A percentile compares a stretch with the other conserved stretches of the same genome.
Conservation (phyloP, 2,888 invertebrate genomes). For the Agapetus fuscipes region DNA sequence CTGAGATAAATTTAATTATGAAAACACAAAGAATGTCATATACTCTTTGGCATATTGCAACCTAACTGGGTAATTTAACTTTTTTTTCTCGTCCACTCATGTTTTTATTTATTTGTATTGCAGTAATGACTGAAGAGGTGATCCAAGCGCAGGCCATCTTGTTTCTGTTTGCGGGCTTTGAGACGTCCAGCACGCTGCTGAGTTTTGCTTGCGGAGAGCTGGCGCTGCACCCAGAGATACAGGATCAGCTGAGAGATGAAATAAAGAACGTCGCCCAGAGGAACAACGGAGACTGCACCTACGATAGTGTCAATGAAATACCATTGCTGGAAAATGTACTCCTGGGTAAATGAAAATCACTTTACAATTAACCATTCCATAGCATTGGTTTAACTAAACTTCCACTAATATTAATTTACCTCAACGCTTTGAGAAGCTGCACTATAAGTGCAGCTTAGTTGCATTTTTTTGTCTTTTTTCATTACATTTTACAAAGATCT, state of each 20-base stretch:
- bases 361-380: slow-evolving; percentile 9
- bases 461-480: too few species aligned
- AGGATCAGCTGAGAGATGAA: slow-evolving; percentile 37
- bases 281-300: slow-evolving; percentile 26
- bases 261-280: slow-evolving; percentile 32
- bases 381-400: too few species aligned
- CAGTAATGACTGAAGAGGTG: slow-evolving; percentile 43
- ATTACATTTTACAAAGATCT: too few species aligned
- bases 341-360: too few species aligned
- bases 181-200: slow-evolving; percentile 49
- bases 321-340: slow-evolving; percentile 26
- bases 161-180: slow-evolving; percentile 51
- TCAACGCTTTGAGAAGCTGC: too few species aligned
- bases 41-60: too few species aligned
- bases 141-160: slow-evolving; percentile 48
- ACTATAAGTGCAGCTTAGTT: too few species aligned
- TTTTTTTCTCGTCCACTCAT: not conserved
- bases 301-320: slow-evolving; percentile 24
- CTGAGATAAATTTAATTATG: too few species aligned
- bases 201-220: slow-evolving; percentile 46
- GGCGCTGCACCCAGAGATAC: slow-evolving; percentile 39
- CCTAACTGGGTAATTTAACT: too few species aligned
- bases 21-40: too few species aligned
- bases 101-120: slow-evolving; percentile 19
- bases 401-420: too few species aligned